Conservation (phyloP, 2,888 invertebrate genomes). For the Keiferia lycopersicella region DNA sequence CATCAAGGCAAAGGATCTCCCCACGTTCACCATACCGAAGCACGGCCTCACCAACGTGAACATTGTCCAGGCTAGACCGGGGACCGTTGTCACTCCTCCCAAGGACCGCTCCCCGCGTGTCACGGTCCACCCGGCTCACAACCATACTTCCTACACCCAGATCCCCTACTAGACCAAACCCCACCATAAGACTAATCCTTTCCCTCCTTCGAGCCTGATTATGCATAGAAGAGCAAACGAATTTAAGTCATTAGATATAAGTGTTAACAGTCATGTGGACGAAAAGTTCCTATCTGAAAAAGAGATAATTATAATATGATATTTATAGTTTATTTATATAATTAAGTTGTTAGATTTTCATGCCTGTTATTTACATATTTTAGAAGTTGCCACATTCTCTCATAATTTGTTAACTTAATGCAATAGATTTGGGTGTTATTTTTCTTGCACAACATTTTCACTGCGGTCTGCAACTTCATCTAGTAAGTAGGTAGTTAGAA, state of each 20-base stretch:
- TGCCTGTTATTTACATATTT: not conserved
- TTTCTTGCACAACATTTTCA: conserved; percentile 11
- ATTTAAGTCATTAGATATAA: conserved; percentile 61
- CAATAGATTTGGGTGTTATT: not conserved
- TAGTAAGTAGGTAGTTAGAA: not conserved
- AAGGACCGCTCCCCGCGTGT: conserved; percentile 59
- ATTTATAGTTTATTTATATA: conserved; percentile 24
- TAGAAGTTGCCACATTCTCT: conserved; percentile 8
- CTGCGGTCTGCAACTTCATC: not conserved
- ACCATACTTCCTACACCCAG: conserved; percentile 46
- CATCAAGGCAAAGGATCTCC: conserved; percentile 59
- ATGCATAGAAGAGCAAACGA: conserved; percentile 45
- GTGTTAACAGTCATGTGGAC: conserved; percentile 47
- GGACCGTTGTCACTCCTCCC: conserved; percentile 33
- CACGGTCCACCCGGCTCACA: conserved; percentile 51
- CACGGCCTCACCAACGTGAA: conserved; percentile 60
- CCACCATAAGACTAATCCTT: conserved; percentile 15
- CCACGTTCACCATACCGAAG: conserved; percentile 67
- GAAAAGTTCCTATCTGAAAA: conserved; percentile 62
- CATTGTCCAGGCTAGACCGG: conserved; percentile 73
- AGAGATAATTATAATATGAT: conserved; percentile 39
- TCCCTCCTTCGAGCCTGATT: conserved; percentile 25
- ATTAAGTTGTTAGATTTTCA: conserved; percentile 4
- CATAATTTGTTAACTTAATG: not conserved
- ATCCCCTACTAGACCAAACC: conserved; percentile 36